A percentile compares a stretch with the other conserved stretches of the same genome.
Evolutionary conservation across 2,113 vertebrate species (phyloP).

Genomic region (Myiagra hebetior): DNA sequence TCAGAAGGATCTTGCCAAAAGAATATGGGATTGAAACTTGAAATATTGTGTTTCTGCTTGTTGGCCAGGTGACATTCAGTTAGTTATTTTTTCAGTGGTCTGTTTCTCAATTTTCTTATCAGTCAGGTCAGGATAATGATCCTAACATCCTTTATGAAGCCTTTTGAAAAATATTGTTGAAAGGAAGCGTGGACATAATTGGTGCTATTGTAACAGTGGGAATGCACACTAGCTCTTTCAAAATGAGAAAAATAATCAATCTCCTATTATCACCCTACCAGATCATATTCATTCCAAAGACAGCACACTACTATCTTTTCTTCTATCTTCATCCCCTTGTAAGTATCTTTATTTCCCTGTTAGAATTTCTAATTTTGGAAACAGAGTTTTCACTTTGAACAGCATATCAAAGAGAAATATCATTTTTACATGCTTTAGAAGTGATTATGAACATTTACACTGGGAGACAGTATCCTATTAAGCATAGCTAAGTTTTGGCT

Average conservation of each 20-base stretch:
- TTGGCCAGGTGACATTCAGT: neutral
- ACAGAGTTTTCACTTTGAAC: neutral
- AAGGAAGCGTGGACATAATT: neutral
- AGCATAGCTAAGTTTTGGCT: neutral
- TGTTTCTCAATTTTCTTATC: slow-evolving; percentile 12
- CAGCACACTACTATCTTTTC: neutral
- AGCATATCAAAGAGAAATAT: neutral
- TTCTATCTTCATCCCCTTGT: neutral
- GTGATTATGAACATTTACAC: neutral
- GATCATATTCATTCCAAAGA: neutral
- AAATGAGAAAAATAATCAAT: slow-evolving; percentile 4
- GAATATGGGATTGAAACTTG: neutral
- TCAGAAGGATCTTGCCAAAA: neutral
- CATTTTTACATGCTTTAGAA: neutral
- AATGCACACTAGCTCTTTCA: neutral
- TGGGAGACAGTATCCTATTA: neutral
- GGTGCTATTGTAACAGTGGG: neutral
- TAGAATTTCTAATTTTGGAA: slow-evolving; percentile 22
- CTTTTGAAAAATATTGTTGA: neutral
- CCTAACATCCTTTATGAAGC: neutral
- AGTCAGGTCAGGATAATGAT: neutral
- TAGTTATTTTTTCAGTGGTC: neutral
- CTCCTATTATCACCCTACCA: neutral
- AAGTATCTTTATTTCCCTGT: neutral
- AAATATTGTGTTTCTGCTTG: neutral